Conservation (phyloP, 2,113 vertebrate genomes). For the Acanthisitta chloris region DNA sequence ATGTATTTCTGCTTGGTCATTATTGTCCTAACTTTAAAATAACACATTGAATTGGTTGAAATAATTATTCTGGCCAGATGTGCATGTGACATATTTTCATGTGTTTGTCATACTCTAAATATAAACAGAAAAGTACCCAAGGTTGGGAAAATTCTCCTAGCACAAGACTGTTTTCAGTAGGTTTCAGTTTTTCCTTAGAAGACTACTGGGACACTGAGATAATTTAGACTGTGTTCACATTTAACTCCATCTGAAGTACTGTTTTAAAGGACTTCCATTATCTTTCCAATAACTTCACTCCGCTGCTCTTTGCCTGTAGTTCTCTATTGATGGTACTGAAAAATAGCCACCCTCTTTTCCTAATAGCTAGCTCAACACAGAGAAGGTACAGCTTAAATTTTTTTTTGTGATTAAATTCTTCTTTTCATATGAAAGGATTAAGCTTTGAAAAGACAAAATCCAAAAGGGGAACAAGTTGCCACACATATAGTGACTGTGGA, state of each 20-base stretch:
- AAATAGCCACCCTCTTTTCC: neutral
- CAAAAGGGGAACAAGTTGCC: neutral
- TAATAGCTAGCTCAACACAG: neutral
- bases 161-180: neutral
- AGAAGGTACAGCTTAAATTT: neutral
- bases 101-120: neutral
- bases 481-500: rapidly evolving
- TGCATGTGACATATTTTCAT: neutral
- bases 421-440: neutral
- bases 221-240: neutral
- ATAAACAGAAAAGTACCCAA: neutral
- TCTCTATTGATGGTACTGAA: neutral
- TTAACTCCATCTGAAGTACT: neutral
- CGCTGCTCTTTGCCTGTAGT: neutral
- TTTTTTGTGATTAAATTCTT: neutral
- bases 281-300: neutral
- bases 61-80: neutral
- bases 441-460: neutral
- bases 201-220: neutral
- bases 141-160: neutral
- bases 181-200: neutral
- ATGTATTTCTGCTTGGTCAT: neutral
- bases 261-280: neutral
- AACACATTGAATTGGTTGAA: neutral
- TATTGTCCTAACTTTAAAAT: neutral